Percentiles rank a stretch among this genome's conserved stretches.
These are phyloP conservation scores for Allenopithecus nigroviridis DNA, from an alignment of 2,797 vertebrate species.

Conservation along the genomic window DNA sequence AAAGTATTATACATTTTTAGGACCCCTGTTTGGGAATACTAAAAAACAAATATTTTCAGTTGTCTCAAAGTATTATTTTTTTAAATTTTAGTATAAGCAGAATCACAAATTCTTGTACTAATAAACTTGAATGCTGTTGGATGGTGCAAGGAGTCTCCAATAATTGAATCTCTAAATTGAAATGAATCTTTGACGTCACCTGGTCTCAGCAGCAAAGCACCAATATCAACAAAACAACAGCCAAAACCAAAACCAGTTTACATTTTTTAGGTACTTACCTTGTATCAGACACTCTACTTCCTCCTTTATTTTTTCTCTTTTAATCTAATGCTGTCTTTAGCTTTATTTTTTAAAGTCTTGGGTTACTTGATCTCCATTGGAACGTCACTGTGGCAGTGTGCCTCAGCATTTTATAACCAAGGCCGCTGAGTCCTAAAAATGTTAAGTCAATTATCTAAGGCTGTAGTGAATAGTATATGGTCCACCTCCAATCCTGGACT, in stretches of 20 bases:
- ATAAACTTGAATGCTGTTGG: background rate
- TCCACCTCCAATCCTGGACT: background rate
- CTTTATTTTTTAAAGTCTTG: background rate
- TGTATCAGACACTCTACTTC: background rate
- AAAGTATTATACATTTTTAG: background rate
- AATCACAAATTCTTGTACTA: background rate
- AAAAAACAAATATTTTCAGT: background rate
- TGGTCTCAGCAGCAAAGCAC: background rate
- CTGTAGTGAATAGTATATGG: background rate
- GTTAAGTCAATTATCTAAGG: accelerated
- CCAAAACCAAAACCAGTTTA: background rate
- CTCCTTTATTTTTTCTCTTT: background rate
- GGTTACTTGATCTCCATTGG: background rate
- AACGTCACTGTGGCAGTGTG: background rate
- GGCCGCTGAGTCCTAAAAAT: background rate
- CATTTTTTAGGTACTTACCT: background rate
- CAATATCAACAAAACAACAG: background rate
- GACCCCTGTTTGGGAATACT: background rate
- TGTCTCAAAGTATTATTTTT: background rate
- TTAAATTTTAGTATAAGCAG: background rate
- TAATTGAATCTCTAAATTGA: background rate
- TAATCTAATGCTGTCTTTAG: background rate
- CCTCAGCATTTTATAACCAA: background rate
- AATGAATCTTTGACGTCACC: background rate
- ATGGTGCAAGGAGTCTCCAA: background rate